phyloP scores from a whole-genome alignment of 1,140 invertebrate species.

The Drosophila sturtevanti region DNA sequence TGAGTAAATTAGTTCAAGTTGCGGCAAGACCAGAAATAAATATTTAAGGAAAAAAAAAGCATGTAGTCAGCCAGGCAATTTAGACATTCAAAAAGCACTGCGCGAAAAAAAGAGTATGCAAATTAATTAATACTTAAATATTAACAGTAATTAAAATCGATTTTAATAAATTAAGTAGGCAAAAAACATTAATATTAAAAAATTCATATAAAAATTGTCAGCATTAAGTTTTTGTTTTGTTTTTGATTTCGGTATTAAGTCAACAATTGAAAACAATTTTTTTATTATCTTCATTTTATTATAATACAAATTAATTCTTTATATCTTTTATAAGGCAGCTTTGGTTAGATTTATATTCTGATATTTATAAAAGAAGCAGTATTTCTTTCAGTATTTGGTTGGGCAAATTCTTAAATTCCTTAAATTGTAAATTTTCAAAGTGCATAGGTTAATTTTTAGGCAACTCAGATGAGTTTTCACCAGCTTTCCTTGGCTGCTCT shows the following conservation, averaged over 20 bases:
- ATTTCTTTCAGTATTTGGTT: background rate
- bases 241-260: too few species aligned
- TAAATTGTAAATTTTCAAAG: background rate
- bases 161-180: too few species aligned
- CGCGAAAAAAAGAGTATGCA: background rate
- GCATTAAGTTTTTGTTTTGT: too few species aligned
- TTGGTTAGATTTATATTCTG: too few species aligned
- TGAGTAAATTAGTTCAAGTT: slow-evolving; percentile 55
- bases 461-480: slow-evolving; percentile 6
- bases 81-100: background rate
- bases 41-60: background rate
- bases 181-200: slow-evolving; percentile 11
- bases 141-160: too few species aligned
- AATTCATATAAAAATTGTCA: background rate
- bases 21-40: background rate
- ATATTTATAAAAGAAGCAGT: too few species aligned
- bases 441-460: slow-evolving; percentile 1
- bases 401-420: background rate
- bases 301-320: background rate
- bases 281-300: background rate
- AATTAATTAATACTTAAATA: too few species aligned
- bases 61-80: background rate
- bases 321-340: background rate
- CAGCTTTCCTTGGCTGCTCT: background rate
- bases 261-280: too few species aligned